These are phyloP conservation scores for Microtus richardsoni DNA, from an alignment of 2,113 vertebrate genomes.

Conservation along the genomic window DNA sequence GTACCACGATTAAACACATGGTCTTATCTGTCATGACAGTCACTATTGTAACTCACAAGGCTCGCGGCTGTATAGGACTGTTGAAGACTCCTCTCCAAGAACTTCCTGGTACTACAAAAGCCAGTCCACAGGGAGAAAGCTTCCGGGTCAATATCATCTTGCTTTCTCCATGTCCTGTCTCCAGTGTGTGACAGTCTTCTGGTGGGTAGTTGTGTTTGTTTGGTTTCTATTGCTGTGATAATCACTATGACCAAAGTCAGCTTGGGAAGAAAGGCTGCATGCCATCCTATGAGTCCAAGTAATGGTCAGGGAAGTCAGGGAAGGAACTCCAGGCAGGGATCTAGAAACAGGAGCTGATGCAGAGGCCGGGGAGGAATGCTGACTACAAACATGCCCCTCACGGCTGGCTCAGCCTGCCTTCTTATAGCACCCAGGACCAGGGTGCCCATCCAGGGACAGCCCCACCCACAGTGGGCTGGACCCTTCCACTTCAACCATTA, in stretches of 20 bases:
- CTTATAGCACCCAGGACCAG: neutral
- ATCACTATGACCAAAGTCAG: neutral
- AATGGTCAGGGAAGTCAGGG: neutral
- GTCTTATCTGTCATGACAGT: neutral
- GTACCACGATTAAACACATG: neutral
- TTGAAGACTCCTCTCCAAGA: neutral
- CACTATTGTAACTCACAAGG: neutral
- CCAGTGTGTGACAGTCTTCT: neutral
- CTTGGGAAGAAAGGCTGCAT: neutral
- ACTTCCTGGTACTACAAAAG: neutral
- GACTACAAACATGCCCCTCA: neutral
- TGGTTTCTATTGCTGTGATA: neutral
- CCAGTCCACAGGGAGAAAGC: neutral
- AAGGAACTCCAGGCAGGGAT: neutral
- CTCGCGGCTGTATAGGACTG: neutral
- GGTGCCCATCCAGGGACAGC: neutral
- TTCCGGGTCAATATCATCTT: neutral
- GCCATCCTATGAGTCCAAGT: neutral
- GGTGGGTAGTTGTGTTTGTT: neutral
- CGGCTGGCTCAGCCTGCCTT: neutral
- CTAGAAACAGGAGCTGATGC: neutral
- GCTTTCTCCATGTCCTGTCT: neutral
- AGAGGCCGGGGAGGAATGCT: neutral
- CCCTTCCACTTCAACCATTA: neutral
- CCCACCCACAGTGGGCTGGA: neutral